phyloP scores from a whole-genome alignment of 2,888 invertebrate species.

The Tenthredo scrophulariae region DNA sequence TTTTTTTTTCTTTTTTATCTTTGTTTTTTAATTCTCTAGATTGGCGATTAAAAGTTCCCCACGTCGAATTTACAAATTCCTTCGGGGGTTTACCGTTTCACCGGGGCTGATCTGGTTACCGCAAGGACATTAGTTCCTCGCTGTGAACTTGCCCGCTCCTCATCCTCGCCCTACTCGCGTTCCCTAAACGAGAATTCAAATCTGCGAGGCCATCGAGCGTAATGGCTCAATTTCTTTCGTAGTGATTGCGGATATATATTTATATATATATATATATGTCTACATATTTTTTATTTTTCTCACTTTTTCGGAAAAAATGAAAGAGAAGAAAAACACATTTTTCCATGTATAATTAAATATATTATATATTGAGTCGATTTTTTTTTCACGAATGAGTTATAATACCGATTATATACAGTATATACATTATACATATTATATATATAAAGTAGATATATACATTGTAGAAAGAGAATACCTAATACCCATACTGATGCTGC shows the following conservation, averaged over 20 bases:
- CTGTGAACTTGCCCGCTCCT: constrained; percentile 47
- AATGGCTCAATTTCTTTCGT: constrained; percentile 65
- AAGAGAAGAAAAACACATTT: too few relatives aligned
- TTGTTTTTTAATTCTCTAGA: constrained; percentile 58
- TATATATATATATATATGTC: not conserved
- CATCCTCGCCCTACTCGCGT: constrained; percentile 39
- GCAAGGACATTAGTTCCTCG: constrained; percentile 55
- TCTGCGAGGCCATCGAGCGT: constrained; percentile 63
- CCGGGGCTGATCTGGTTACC: constrained; percentile 43
- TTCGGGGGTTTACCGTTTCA: constrained; percentile 58
- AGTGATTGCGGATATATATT: constrained; percentile 29
- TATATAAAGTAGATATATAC: not conserved
- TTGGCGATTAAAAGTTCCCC: constrained; percentile 72
- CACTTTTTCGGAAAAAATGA: too few relatives aligned
- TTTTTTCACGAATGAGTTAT: too few relatives aligned
- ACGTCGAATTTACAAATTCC: constrained; percentile 73
- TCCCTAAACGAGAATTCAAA: constrained; percentile 68
- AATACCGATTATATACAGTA: too few relatives aligned
- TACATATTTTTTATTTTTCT: not conserved
- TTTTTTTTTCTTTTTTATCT: not conserved
- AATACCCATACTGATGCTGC: not conserved
- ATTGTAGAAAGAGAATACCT: not conserved
- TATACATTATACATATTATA: not conserved
- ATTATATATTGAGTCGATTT: too few relatives aligned
- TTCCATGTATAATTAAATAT: too few relatives aligned